Evolutionary conservation across 2,888 invertebrate genomes (phyloP).

Genomic region (Andrena bucephala): DNA sequence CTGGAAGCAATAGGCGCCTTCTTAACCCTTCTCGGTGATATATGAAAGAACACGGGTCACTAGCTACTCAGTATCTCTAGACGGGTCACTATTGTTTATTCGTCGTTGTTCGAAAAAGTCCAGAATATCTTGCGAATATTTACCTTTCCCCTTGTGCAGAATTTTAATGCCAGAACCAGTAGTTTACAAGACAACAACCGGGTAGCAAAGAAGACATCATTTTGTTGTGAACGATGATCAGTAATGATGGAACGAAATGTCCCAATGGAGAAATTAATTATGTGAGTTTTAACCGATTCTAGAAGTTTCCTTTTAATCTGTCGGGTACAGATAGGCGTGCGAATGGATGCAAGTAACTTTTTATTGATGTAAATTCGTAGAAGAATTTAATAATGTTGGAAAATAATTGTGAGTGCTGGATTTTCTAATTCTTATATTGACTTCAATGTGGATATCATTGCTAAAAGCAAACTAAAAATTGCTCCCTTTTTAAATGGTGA

Average conservation of each 20-base stretch:
- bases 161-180: background rate
- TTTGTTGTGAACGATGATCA: background rate
- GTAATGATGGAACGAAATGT: background rate
- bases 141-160: no score
- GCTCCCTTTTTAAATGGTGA: no score
- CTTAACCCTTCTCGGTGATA: slow-evolving; percentile 37
- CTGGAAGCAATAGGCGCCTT: slow-evolving; percentile 16
- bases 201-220: background rate
- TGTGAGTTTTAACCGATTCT: slow-evolving; percentile 24
- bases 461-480: no score
- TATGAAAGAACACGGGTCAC: slow-evolving; percentile 53
- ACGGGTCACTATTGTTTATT: slow-evolving; percentile 23
- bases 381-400: no score
- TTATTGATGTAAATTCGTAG: no score
- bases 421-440: background rate
- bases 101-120: background rate
- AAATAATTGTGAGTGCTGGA: background rate
- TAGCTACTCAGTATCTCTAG: slow-evolving; percentile 22
- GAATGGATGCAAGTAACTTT: no score
- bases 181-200: background rate
- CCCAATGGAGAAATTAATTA: background rate
- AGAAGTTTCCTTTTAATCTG: no score
- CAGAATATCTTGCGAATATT: background rate
- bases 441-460: no score
- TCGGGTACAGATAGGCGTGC: no score